Base-by-base conservation (phyloP, 2,888 invertebrate species). In the Cryptops parisi region DNA sequence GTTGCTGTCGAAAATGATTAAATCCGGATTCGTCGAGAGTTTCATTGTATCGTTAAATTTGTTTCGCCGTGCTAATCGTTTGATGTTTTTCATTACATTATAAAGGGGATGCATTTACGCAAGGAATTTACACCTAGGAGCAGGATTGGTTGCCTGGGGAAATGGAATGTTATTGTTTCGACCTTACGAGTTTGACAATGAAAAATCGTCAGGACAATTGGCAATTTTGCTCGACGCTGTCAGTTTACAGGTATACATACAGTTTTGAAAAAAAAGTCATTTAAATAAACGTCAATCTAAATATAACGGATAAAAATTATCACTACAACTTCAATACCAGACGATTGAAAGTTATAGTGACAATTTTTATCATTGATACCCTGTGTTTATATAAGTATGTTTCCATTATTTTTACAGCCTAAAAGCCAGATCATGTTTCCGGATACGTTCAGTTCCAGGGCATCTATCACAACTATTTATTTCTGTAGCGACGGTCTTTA, bases 401-500 rank as follows among this genome's bases (percentile, higher is more conserved):
- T n/a, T n/a, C n/a, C n/a, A n/a, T n/a, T 53, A 24, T 52, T 6
- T 25, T 53, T 53, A 2, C 21, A 53, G 53, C 40, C 53, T 2
- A 43, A 53, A 43, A 41, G 41, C 17, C 24, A 45, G 21, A 33
- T 52, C 5, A 26, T 44, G 12, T 22, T 52, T 6, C 52, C 54
- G 24, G 27, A 26, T 6, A 27, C 47, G 17, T 21, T 25, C 25
- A 25, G 17, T 21, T 40, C 54, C 23, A 40, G 51, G 4, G 39
- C 25, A n/a, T 55, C 62, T 23, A 59, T 63, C 49, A 66, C 66
- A 4, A 67, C 65, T 3, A 55, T 68, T 22, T 61, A 61, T 3
- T 64, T 68, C 54, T 64, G 65, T 55, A 65, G 66, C 55, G 68
- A 68, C 61, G 66, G 66, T 1, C 54, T 60, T 24, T 62, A 60